Conservation (phyloP, 2,888 invertebrate genomes). For the Philhelius pedissequus region DNA sequence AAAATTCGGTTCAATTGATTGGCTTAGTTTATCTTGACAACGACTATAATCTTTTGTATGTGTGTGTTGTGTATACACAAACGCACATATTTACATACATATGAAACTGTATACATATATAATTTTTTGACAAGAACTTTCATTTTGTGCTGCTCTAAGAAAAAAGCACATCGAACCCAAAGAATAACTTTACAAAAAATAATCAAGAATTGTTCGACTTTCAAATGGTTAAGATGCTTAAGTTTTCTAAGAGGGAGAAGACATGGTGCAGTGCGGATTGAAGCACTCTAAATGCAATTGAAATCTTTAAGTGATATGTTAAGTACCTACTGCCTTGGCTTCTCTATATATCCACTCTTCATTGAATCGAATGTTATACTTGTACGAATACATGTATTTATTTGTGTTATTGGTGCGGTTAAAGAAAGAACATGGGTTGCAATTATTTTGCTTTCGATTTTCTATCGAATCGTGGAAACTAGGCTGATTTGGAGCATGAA, state of each 20-base stretch:
- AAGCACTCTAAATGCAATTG: constrained; percentile 53
- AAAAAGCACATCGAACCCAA: constrained; percentile 2
- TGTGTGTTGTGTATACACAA: too few relatives aligned
- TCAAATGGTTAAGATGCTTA: constrained; percentile 40
- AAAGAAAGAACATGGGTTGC: constrained; percentile 33
- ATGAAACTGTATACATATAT: too few relatives aligned
- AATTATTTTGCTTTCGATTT: constrained; percentile 58
- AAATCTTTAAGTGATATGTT: constrained; percentile 22
- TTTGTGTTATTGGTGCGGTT: constrained; percentile 19
- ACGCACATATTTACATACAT: too few relatives aligned
- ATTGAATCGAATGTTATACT: neutral
- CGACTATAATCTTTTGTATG: too few relatives aligned
- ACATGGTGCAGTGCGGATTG: constrained; percentile 47
- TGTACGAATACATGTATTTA: neutral
- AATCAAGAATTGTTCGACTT: constrained; percentile 57
- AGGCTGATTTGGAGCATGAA: constrained; percentile 29
- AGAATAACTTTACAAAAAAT: constrained; percentile 9
- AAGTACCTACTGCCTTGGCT: neutral
- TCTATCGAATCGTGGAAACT: constrained; percentile 44
- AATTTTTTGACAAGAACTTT: too few relatives aligned
- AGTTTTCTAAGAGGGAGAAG: constrained; percentile 34
- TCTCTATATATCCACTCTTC: too few relatives aligned
- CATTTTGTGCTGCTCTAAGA: too few relatives aligned
- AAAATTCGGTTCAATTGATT: too few relatives aligned
- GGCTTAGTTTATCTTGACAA: too few relatives aligned